Evolutionary conservation across 2,113 vertebrate genomes (phyloP), one percentile per base, ranked within the genome.

Genomic region (Sinocyclocheilus anophthalmus): DNA sequence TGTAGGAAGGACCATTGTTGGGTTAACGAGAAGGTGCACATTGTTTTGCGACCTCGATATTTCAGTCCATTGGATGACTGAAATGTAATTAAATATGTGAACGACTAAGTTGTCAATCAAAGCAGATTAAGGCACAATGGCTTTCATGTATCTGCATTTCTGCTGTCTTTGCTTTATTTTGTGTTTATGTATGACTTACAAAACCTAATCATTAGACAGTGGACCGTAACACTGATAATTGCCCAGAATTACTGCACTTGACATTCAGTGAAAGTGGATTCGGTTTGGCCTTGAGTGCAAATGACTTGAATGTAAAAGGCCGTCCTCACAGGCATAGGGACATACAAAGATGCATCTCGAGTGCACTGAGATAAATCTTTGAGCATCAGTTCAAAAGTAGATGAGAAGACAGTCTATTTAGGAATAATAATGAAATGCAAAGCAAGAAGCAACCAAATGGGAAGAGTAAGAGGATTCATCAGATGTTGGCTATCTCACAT

Each of bases 61-160:
- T 53, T 79, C 16, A 85, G 55, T 78, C 11, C 69, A 37, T 16
- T 3, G 37, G 48, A 78, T 45, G 67, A 81, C 65, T 61, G 69
- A 86, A 81, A 81, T 86, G 26, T 86, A 81, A 81, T 81, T 81
- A 73, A 73, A 24, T 37, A 57, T 39, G 10, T 48, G 76, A 80
- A 79, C 16, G 13, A 30, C 67, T 48, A 48, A 59, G 1, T 16
- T 81, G 85, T 26, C 65, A 85, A 18, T 73, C 84, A 61, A 86
- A 75, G 24, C 53, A 78, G 61, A 85, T 85, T n/a, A 45, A 78
- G n/a, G n/a, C 50, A 59, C 69, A 39, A 20, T 9, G 4, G 1
- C 20, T 55, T 75, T 16, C 42, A 48, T 26, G 13, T 12, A 69
- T 75, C 57, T 76, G 11, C 30, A 67, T 48, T 45, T 57, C 75